Evolutionary conservation across 2,113 vertebrate genomes (phyloP), one percentile per base, ranked within the genome.

Genomic region (Heterotilapia buettikoferi): DNA sequence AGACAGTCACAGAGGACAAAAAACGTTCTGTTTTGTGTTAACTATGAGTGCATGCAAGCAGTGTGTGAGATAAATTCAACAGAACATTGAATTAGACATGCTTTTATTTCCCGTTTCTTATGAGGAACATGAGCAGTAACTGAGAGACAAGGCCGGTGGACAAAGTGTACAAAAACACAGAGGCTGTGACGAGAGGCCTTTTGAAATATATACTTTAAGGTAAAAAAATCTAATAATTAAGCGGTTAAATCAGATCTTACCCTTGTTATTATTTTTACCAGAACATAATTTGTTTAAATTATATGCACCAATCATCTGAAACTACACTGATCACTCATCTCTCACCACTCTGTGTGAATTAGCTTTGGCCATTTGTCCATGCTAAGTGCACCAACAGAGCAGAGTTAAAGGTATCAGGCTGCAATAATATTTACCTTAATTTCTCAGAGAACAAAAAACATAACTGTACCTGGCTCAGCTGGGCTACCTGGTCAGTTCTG

Each of bases 341-440:
- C n/a, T 82, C 47, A 50, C 7, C 11, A 36, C 68, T 86, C 86
- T 80, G 59, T 29, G 38, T 71, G 54, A 84, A 81, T 86, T 78
- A 84, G 79, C 63, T 63, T 84, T 59, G 84, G 81, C 38, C 56
- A 16, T 52, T 78, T 88, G 79, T 90, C 87, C 89, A 83, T 80
- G 57, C 84, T n/a, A n/a, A 85, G 84, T 21, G 9, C 68, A 86
- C 76, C 40, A 36, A 53, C 87, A 81, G 38, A 61, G 47, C 84
- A 52, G 18, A 88, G 80, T 86, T 63, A 47, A 79, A 57, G 78
- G 38, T 53, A 9, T 83, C 86, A 82, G 90, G 86, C 93, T 95
- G 86, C 43, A 95, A 96, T 95, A 96, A 96, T 94, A 96, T 96
- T 96, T 95, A 87, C 85, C 89, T 92, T 90, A 88, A 94, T 95